Percentiles rank a stretch among this genome's conserved stretches.
These are phyloP conservation scores for Elysia crispata DNA, from an alignment of 2,888 invertebrate genomes.

Conservation along the genomic window DNA sequence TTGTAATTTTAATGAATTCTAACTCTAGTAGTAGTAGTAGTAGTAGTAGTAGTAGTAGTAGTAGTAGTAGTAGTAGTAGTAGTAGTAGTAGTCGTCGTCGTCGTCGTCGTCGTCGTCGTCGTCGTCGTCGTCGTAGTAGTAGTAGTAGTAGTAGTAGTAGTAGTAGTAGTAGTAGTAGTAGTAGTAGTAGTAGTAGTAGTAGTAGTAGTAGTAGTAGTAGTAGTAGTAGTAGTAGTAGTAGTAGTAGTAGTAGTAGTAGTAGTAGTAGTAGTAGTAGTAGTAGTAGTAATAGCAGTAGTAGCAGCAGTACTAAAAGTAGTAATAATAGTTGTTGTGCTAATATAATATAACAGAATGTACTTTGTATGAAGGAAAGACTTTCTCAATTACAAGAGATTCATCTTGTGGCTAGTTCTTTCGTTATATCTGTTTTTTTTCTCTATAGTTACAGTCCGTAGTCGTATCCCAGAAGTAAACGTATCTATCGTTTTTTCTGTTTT, in stretches of 20 bases:
- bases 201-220: slow-evolving; percentile 4
- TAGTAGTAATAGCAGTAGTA: neutral
- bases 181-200: slow-evolving; percentile 23
- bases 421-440: too few species aligned
- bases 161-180: slow-evolving; percentile 17
- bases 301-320: neutral
- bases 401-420: too few species aligned
- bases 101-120: too few species aligned
- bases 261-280: slow-evolving; percentile 9
- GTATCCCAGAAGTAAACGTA: too few species aligned
- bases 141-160: slow-evolving; percentile 17
- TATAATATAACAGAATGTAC: neutral
- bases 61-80: slow-evolving; percentile 25
- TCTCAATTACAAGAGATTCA: too few species aligned
- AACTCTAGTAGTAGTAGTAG: slow-evolving; percentile 12
- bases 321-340: slow-evolving; percentile 2
- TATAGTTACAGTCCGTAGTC: too few species aligned
- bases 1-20: neutral
- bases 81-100: too few species aligned
- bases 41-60: slow-evolving; percentile 18
- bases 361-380: too few species aligned
- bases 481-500: too few species aligned
- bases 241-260: neutral
- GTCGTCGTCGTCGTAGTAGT: too few species aligned
- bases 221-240: neutral